Percentiles rank a stretch among this genome's conserved stretches.
phyloP scores from a whole-genome alignment of 2,113 vertebrate species.

The Lynx canadensis region DNA sequence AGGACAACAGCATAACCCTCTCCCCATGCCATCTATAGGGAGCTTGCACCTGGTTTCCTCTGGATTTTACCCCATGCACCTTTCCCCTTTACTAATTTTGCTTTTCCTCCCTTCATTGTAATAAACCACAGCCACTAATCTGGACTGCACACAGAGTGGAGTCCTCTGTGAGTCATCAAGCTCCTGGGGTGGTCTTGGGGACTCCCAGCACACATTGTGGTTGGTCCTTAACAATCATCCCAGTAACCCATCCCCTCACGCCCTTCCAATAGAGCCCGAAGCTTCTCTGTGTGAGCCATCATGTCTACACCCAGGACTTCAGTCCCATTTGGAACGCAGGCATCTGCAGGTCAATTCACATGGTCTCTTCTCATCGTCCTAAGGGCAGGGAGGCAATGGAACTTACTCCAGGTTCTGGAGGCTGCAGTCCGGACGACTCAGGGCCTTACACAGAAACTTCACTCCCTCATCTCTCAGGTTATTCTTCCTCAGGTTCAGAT shows the following conservation, averaged over 20 bases:
- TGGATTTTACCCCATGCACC: accelerated
- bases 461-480: neutral
- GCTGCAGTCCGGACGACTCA: accelerated
- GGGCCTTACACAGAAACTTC: neutral
- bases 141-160: accelerated
- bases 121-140: accelerated
- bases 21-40: accelerated
- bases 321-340: neutral
- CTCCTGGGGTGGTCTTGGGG: too few relatives aligned
- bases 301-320: neutral
- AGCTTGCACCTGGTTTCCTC: neutral
- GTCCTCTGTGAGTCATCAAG: neutral
- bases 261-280: neutral
- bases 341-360: accelerated
- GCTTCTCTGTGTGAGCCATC: neutral
- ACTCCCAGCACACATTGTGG: neutral
- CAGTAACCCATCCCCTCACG: neutral
- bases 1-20: accelerated
- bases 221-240: neutral
- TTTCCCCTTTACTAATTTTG: too few relatives aligned
- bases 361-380: accelerated
- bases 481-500: conserved; percentile 35
- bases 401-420: conserved; percentile 43
- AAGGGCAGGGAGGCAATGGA: accelerated
- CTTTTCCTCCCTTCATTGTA: too few relatives aligned